Percentiles rank a stretch among this genome's conserved stretches.
phyloP scores from a whole-genome alignment of 2,888 invertebrate genomes.

The Agonopterix heracliana region DNA sequence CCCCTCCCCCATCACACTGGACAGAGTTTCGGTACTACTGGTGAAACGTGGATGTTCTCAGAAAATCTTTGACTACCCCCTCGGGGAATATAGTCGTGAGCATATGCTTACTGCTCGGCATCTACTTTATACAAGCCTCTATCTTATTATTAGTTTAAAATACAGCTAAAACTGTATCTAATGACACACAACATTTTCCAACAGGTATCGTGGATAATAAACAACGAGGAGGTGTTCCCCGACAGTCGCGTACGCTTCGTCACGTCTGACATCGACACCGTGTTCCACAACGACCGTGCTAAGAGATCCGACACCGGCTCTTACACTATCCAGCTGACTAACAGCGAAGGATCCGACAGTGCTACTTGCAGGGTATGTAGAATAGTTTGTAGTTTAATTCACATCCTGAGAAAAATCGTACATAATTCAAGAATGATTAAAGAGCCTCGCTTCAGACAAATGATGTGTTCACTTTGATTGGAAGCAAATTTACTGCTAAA shows the following conservation, averaged over 20 bases:
- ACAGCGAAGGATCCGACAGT: slow-evolving; percentile 93
- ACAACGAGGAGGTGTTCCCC: slow-evolving; percentile 87
- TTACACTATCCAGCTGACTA: slow-evolving; percentile 93
- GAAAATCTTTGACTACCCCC: too few species aligned
- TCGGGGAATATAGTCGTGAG: too few species aligned
- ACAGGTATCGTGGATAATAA: slow-evolving; percentile 87
- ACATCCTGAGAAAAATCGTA: too few species aligned
- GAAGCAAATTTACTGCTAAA: not conserved
- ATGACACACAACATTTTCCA: not conserved
- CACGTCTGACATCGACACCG: slow-evolving; percentile 85
- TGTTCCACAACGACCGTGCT: slow-evolving; percentile 91
- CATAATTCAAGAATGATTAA: not conserved
- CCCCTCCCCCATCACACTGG: too few species aligned
- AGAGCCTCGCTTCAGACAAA: too few species aligned
- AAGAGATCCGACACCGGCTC: slow-evolving; percentile 94
- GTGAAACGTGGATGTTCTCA: too few species aligned
- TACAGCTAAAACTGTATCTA: too few species aligned
- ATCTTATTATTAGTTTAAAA: too few species aligned
- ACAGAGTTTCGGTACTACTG: too few species aligned
- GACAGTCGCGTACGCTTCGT: slow-evolving; percentile 92
- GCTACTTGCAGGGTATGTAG: slow-evolving; percentile 87
- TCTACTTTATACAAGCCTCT: too few species aligned
- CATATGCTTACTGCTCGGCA: too few species aligned
- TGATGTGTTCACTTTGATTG: not conserved
- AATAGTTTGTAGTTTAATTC: not conserved